Evolutionary conservation across 2,113 vertebrate species (phyloP), one percentile per base, ranked within the genome.

Genomic region (Capricornis sumatraensis): DNA sequence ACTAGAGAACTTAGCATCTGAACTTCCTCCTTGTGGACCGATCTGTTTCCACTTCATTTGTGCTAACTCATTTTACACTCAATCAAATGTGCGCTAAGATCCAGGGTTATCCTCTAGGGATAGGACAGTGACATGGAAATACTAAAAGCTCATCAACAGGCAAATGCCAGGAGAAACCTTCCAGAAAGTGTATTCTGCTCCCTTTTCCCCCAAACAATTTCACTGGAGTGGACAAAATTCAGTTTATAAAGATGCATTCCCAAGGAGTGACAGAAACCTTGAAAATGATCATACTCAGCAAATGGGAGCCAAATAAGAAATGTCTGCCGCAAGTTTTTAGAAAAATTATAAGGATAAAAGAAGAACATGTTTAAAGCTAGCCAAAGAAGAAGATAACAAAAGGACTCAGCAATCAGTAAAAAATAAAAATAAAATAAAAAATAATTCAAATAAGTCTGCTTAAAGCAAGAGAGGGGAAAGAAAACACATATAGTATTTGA

Each of bases 21-120:
- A 89, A 43, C 25, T 60, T 45, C 74, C 94, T 76, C 92, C 88
- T 96, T 33, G 4, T 23, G 27, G 7, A 57, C 86, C n/a, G 27
- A 84, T 74, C 57, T 95, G 74, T 89, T 96, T 95, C 95, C 58
- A 84, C 78, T 92, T 94, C 92, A 92, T 85, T 91, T 92, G 85
- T 83, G 88, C 87, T 79, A 96, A 96, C 47, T 96, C 67, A 81
- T 95, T 97, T 91, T 94, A 96, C 4, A 92, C 79, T 93, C 91
- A 92, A 78, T 95, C 62, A 89, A 96, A 36, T 87, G 89, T 87
- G 82, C 2, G 2, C 33, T 90, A 90, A 97, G 62, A 96, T 82
- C n/a, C 52, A 94, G 83, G 89, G 45, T 90, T 62, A 71, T 87
- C 76, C 82, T 85, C 84, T 60, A 45, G 62, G 40, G 85, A 84